Percentiles rank a stretch among this genome's conserved stretches.
Conservation (phyloP, 2,113 vertebrate genomes). For the Amazona vittata region DNA sequence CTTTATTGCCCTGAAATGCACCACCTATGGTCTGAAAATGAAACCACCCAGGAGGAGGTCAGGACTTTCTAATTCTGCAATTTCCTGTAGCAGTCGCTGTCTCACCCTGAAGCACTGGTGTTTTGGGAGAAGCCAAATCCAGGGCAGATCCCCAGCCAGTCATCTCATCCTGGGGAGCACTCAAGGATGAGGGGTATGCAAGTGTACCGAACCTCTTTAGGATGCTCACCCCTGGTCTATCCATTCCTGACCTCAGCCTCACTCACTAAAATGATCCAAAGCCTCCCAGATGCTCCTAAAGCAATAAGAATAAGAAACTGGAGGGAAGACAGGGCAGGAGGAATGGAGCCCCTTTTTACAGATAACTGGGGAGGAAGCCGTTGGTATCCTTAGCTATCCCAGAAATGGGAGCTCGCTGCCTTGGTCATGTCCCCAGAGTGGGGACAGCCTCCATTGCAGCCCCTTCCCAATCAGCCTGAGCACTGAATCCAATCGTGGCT, state of each 20-base stretch:
- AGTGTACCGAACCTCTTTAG: not conserved
- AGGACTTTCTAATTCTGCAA: not conserved
- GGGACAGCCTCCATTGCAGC: not conserved
- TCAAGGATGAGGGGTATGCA: not conserved
- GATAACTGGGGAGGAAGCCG: not conserved
- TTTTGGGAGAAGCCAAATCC: not conserved
- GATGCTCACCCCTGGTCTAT: not conserved
- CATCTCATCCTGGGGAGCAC: not conserved
- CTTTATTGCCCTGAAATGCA: not conserved
- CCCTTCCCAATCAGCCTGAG: not conserved
- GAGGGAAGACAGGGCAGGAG: not conserved
- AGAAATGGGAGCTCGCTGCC: not conserved
- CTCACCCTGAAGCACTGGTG: not conserved
- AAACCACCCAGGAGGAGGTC: not conserved
- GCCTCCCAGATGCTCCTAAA: not conserved
- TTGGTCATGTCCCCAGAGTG: not conserved
- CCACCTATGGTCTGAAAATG: not conserved
- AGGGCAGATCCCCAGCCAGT: not conserved
- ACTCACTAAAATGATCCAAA: not conserved
- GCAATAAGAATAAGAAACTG: not conserved
- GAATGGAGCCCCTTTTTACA: not conserved
- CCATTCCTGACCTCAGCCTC: not conserved
- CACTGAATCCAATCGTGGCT: not conserved
- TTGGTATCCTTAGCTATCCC: not conserved
- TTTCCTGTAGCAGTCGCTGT: not conserved